Base-by-base conservation (phyloP, 2,888 invertebrate genomes). In the Smittia aterrima region DNA sequence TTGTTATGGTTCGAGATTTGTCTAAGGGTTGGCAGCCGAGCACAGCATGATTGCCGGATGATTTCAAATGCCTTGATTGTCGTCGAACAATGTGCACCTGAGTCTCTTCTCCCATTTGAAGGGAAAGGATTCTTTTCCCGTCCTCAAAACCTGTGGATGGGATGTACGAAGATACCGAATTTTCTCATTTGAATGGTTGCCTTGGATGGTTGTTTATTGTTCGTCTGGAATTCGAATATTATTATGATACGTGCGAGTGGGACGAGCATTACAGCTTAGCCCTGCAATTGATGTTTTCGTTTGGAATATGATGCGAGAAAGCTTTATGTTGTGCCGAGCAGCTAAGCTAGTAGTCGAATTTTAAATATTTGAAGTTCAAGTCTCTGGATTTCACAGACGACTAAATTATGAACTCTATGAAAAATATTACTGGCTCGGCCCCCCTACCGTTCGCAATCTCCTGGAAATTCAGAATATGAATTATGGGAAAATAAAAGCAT, bases 401-500 rank as follows among this genome's bases (percentile, higher is more conserved):
- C 47, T 47, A 47, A 47, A 47, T 47, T 47, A 47, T 47, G 47
- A 16, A 47, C 47, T 47, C 13, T n/a, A n/a, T 3, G n/a, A 47
- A 47, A 47, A 47, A 47, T 47, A 47, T 4, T 13, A 3, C 47
- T 6, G 47, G 4, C n/a, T 32, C 9, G 16, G 11, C 38, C 4
- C 6, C 38, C 4, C 6, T 38, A 16, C 16, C 47, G 13, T 11
- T 3, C 47, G 11, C 47, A 47, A 47, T 47, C 47, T 47, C 47
- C 16, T 47, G n/a, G 9, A 32, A 32, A 32, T 32, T 32, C 32
- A 4, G 53, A 47, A 13, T 58, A n/a, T 58, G 58, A 58, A 24
- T 58, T 58, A 58, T 58, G 58, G 58, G 58, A 58, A 58, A 22
- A 58, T 58, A 24, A 58, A 58, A 24, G 24, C 58, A 47, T 47